These are phyloP conservation scores for Phorcus lineatus DNA, from an alignment of 2,888 invertebrate genomes.

Conservation along the genomic window DNA sequence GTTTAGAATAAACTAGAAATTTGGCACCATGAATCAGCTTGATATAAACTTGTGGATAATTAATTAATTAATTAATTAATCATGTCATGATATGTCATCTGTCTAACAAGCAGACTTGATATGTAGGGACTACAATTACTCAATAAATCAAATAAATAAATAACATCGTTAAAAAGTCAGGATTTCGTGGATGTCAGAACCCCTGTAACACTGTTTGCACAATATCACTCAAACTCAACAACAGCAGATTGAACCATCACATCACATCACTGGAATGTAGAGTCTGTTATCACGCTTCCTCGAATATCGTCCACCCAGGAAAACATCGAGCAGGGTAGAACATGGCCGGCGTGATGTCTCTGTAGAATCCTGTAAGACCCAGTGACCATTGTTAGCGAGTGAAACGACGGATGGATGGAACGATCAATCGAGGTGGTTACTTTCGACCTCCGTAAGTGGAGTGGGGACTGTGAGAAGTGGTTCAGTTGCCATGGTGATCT, in stretches of 20 bases:
- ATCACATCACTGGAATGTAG: neutral
- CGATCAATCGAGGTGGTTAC: conserved; percentile 4
- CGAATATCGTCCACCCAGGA: conserved; percentile 7
- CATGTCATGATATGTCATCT: too few species aligned
- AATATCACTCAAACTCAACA: neutral
- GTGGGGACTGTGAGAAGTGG: conserved; percentile 31
- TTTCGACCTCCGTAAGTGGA: conserved; percentile 41
- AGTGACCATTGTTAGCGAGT: neutral
- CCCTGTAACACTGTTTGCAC: conserved; percentile 16
- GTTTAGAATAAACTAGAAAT: neutral
- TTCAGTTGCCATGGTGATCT: conserved; percentile 25
- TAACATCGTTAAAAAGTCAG: neutral
- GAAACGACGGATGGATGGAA: conserved; percentile 11
- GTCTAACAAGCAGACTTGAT: conserved; percentile 17
- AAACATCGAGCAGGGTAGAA: conserved; percentile 3
- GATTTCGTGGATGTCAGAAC: conserved; percentile 6
- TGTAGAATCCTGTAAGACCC: conserved; percentile 9
- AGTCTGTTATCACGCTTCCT: conserved; percentile 5
- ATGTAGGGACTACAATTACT: neutral
- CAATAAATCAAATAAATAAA: conserved; percentile 1
- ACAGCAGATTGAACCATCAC: neutral
- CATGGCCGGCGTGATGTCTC: neutral
- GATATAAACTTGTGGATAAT: neutral
- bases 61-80: too few species aligned
- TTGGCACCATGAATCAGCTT: neutral